Conservation (phyloP, 2,113 vertebrate species). For the Paracanthobrama guichenoti region DNA sequence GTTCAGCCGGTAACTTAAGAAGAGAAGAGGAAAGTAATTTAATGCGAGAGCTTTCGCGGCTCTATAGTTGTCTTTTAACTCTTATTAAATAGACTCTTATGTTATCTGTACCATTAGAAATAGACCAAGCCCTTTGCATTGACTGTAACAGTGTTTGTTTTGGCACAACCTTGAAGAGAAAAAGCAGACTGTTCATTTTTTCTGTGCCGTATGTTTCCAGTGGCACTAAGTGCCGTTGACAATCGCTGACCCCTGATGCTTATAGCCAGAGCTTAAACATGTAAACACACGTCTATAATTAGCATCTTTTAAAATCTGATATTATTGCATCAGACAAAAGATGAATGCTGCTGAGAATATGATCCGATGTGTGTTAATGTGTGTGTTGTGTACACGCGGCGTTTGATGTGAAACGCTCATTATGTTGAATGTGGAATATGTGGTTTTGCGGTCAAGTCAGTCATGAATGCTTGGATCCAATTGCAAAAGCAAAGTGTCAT, state of each 20-base stretch:
- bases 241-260: neutral
- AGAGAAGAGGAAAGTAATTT: neutral
- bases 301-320: constrained; percentile 2
- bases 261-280: neutral
- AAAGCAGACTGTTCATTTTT: neutral
- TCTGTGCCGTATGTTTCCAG: neutral
- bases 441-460: neutral
- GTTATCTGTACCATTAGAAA: neutral
- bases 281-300: constrained; percentile 12
- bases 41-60: no score
- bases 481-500: constrained; percentile 4
- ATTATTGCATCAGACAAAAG: constrained; percentile 11
- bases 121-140: neutral
- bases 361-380: constrained; percentile 2
- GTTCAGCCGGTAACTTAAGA: neutral
- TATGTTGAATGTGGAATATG: neutral
- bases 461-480: neutral
- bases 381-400: neutral
- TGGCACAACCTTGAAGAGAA: constrained; percentile 3
- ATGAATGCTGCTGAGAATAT: neutral
- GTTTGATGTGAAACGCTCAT: neutral
- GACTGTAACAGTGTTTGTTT: constrained; percentile 14
- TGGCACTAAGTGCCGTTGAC: neutral
- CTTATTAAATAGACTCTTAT: neutral
- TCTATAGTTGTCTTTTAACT: neutral